Conservation (phyloP, 2,113 vertebrate genomes). For the Coreoperca whiteheadi region DNA sequence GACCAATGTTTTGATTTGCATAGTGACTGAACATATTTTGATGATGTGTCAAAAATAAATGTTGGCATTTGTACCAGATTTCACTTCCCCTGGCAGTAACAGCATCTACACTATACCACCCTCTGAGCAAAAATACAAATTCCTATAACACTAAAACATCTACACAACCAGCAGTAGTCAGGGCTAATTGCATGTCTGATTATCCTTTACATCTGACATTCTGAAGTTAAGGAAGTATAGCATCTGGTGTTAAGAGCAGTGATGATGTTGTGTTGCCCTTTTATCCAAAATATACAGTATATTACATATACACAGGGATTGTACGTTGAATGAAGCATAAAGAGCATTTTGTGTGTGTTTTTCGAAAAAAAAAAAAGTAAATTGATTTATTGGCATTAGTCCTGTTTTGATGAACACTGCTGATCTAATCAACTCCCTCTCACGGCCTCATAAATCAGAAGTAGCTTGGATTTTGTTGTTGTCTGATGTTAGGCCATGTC, state of each 20-base stretch:
- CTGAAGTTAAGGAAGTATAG: neutral
- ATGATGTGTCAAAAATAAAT: constrained; percentile 13
- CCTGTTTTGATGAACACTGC: neutral
- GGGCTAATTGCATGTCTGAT: neutral
- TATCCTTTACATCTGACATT: neutral
- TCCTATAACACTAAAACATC: neutral
- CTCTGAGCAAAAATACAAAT: neutral
- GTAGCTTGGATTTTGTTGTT: neutral
- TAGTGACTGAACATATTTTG: constrained; percentile 1
- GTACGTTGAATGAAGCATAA: neutral
- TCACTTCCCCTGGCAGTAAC: neutral
- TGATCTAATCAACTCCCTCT: neutral
- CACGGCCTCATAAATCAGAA: neutral
- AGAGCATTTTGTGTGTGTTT: neutral
- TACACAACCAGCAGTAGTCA: neutral
- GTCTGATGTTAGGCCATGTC: neutral
- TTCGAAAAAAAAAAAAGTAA: neutral
- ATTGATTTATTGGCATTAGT: neutral
- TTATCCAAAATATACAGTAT: neutral
- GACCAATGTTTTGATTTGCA: neutral
- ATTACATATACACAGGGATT: neutral
- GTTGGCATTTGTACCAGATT: neutral
- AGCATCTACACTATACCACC: neutral
- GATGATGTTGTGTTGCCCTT: neutral
- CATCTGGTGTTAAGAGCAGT: neutral